Evolutionary conservation across 2,113 vertebrate genomes (phyloP).

Genomic region (Takifugu flavidus): DNA sequence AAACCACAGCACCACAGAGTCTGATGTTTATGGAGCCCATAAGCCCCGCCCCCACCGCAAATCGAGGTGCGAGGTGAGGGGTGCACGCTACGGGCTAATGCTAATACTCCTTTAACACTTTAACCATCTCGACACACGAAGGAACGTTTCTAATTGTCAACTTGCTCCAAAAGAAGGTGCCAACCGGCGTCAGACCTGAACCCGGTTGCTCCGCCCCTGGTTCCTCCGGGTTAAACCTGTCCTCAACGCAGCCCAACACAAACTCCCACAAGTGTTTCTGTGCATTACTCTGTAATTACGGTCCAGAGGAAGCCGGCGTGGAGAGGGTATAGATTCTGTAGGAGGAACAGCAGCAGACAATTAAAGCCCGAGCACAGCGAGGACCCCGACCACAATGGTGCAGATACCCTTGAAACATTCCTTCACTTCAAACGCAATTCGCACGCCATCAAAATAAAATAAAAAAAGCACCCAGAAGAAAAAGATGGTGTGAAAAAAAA

Average conservation of each 20-base stretch:
- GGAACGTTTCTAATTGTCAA: too few relatives aligned
- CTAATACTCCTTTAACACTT: too few relatives aligned
- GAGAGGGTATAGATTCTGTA: slow-evolving; percentile 23
- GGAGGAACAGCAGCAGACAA: slow-evolving; percentile 39
- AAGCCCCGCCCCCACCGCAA: too few relatives aligned
- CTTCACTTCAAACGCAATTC: slow-evolving; percentile 66
- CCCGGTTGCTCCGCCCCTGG: background rate
- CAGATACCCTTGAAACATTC: slow-evolving; percentile 69
- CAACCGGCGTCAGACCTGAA: too few relatives aligned
- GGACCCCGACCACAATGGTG: slow-evolving; percentile 54
- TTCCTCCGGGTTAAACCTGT: background rate
- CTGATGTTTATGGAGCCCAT: too few relatives aligned
- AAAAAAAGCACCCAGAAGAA: slow-evolving; percentile 45
- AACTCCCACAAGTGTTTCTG: background rate
- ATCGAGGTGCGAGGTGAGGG: too few relatives aligned
- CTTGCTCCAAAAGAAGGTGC: too few relatives aligned
- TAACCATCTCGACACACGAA: too few relatives aligned
- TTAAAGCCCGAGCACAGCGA: slow-evolving; percentile 47
- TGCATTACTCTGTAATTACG: background rate
- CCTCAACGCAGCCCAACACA: background rate
- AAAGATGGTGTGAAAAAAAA: slow-evolving; percentile 44
- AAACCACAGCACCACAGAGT: too few relatives aligned
- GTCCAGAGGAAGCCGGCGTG: background rate
- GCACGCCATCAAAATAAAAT: slow-evolving; percentile 29
- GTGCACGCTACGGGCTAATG: too few relatives aligned